Conservation (phyloP, 37 sponge, comb jelly and placozoan genomes). For the Chondrosia reniformis region DNA sequence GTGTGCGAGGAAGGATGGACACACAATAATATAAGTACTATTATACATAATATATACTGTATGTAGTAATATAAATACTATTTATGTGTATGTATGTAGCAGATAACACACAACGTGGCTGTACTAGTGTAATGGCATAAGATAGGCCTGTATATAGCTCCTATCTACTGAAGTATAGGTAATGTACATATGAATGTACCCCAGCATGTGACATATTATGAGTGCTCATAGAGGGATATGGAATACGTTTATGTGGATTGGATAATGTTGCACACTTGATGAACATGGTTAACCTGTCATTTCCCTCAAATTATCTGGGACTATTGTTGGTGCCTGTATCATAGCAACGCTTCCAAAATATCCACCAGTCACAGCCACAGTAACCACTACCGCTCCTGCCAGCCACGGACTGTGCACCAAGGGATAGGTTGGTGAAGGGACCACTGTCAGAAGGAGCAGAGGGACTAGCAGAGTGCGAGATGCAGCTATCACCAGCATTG, state of each 20-base stretch:
- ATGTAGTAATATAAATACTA: not conserved
- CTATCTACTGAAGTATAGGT: too few species aligned
- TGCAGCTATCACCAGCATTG: slow-evolving; percentile 34
- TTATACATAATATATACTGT: not conserved
- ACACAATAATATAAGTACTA: too few species aligned
- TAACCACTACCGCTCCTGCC: slow-evolving; percentile 19
- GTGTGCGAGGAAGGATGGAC: not conserved
- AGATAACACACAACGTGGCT: too few species aligned
- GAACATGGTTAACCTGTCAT: slow-evolving; percentile 82
- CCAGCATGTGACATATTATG: too few species aligned
- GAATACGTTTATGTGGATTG: too few species aligned
- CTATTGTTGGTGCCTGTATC: slow-evolving; percentile 46
- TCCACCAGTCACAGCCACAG: slow-evolving; percentile 75
- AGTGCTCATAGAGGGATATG: too few species aligned
- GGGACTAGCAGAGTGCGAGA: slow-evolving; percentile 61
- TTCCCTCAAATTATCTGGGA: slow-evolving; percentile 54
- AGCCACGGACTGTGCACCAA: slow-evolving; percentile 1
- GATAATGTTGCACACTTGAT: too few species aligned
- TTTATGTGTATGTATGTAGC: too few species aligned
- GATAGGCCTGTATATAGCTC: too few species aligned
- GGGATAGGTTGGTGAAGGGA: slow-evolving; percentile 68
- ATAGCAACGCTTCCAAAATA: slow-evolving; percentile 75
- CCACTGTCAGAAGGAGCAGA: slow-evolving; percentile 58
- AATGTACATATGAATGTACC: too few species aligned
- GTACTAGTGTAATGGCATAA: too few species aligned